phyloP scores from a whole-genome alignment of 1,140 invertebrate species.

The Antheraea mylitta region DNA sequence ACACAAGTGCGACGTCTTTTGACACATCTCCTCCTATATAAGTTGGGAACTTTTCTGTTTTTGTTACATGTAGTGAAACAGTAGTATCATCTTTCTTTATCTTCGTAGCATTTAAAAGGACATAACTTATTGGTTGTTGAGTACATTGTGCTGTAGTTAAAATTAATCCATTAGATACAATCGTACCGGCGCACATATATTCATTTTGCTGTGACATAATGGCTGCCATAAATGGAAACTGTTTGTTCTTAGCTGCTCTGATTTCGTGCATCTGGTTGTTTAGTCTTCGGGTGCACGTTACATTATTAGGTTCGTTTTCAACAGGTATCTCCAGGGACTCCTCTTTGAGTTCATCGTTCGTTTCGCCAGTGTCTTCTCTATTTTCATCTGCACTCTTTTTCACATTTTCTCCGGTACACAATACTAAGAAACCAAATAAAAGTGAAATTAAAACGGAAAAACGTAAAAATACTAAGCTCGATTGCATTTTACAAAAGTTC shows the following conservation, averaged over 20 bases:
- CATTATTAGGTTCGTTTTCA: slow-evolving; percentile 44
- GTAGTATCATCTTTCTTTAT: slow-evolving; percentile 48
- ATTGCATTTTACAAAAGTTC: slow-evolving; percentile 38
- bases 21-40: slow-evolving; percentile 39
- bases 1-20: slow-evolving; percentile 59
- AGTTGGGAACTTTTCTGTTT: slow-evolving; percentile 61
- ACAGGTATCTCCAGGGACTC: slow-evolving; percentile 49
- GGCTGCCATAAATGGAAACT: slow-evolving; percentile 66
- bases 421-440: slow-evolving; percentile 26
- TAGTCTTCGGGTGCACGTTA: slow-evolving; percentile 50
- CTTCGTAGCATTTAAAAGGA: slow-evolving; percentile 53
- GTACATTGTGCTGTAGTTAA: slow-evolving; percentile 59
- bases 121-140: slow-evolving; percentile 41
- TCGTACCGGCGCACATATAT: slow-evolving; percentile 59
- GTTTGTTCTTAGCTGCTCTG: slow-evolving; percentile 34
- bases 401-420: slow-evolving; percentile 42
- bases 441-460: slow-evolving; percentile 35
- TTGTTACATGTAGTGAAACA: slow-evolving; percentile 46
- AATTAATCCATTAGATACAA: slow-evolving; percentile 60
- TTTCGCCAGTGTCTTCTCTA: slow-evolving; percentile 50
- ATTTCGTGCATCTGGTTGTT: slow-evolving; percentile 62
- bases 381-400: slow-evolving; percentile 60
- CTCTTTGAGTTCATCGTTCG: slow-evolving; percentile 49
- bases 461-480: slow-evolving; percentile 29
- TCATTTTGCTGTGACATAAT: slow-evolving; percentile 61